Percentiles rank a stretch among this genome's conserved stretches.
phyloP scores from a whole-genome alignment of 2,888 invertebrate species.

The Iphiclides podalirius region DNA sequence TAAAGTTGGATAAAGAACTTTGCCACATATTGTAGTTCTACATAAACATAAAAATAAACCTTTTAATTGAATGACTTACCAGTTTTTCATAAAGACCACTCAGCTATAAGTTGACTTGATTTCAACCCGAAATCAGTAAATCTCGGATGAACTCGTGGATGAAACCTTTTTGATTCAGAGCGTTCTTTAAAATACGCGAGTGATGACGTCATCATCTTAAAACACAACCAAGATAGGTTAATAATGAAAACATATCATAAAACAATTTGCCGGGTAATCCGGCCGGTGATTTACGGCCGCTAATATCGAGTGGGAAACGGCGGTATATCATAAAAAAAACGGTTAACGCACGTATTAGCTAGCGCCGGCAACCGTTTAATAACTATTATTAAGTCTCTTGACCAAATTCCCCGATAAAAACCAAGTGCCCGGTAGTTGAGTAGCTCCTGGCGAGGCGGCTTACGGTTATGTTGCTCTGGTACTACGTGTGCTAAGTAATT shows the following conservation, averaged over 20 bases:
- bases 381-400: constrained; percentile 73
- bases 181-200: too few relatives aligned
- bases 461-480: constrained; percentile 28
- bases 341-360: constrained; percentile 70
- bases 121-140: too few relatives aligned
- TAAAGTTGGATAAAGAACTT: too few relatives aligned
- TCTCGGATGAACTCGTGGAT: too few relatives aligned
- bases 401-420: constrained; percentile 65
- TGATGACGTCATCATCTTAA: constrained; percentile 11
- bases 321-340: constrained; percentile 74
- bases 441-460: constrained; percentile 38
- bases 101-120: too few relatives aligned
- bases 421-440: constrained; percentile 38
- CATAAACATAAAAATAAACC: too few relatives aligned
- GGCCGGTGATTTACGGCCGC: constrained; percentile 61
- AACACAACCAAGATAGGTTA: constrained; percentile 18
- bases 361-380: constrained; percentile 69
- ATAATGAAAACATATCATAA: constrained; percentile 68
- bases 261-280: constrained; percentile 71
- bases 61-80: too few relatives aligned
- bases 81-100: too few relatives aligned
- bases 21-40: too few relatives aligned
- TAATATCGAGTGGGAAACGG: constrained; percentile 68
- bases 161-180: too few relatives aligned
- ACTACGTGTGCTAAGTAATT: constrained; percentile 7